Conservation (phyloP, 2,113 vertebrate genomes). For the Gnathonemus echidnorhynchus region DNA sequence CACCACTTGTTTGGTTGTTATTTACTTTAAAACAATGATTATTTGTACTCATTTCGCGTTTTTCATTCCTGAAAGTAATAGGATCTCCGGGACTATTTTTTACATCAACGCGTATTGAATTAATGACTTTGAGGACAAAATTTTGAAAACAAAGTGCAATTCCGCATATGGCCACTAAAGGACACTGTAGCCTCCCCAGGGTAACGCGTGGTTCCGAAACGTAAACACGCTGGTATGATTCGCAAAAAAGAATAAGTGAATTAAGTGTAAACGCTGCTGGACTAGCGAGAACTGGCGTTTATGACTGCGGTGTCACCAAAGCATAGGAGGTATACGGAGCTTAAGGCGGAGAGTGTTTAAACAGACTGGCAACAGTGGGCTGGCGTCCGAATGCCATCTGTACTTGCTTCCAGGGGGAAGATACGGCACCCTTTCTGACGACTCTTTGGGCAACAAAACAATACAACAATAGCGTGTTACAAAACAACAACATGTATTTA, state of each 20-base stretch:
- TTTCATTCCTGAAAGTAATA: background rate
- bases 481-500: background rate
- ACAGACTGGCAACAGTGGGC: background rate
- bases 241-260: background rate
- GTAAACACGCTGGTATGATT: background rate
- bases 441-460: background rate
- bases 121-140: background rate
- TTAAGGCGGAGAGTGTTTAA: background rate
- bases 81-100: background rate
- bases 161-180: background rate
- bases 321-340: background rate
- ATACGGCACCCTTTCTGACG: background rate
- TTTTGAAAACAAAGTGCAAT: slow-evolving; percentile 2
- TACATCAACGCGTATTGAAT: background rate
- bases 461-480: background rate
- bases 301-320: background rate
- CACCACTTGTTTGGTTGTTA: background rate
- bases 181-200: background rate
- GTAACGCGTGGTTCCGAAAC: background rate
- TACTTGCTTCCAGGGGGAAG: background rate
- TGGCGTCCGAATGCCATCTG: background rate
- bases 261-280: background rate
- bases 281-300: background rate
- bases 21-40: background rate
- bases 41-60: background rate